Percentiles rank a stretch among this genome's conserved stretches.
Evolutionary conservation across 1,140 invertebrate genomes (phyloP).

Genomic region (Dendrolimus kikuchii): DNA sequence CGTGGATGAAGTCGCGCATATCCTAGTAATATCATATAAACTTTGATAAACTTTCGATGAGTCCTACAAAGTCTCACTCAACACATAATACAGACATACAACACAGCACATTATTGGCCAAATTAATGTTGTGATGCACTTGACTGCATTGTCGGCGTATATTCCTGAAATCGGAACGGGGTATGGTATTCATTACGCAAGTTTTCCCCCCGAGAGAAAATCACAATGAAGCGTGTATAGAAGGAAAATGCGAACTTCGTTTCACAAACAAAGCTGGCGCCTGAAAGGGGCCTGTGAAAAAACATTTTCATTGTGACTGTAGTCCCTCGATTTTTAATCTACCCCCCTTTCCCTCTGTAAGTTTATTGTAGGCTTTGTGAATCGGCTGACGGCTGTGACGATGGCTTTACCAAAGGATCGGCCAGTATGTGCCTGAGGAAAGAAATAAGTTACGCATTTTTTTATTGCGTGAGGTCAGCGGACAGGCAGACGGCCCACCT

Average conservation of each 20-base stretch:
- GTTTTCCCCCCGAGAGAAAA: slow-evolving; percentile 39
- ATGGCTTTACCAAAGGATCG: too few relatives aligned
- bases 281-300: slow-evolving; percentile 58
- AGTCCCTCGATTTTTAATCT: slow-evolving; percentile 66
- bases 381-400: slow-evolving; percentile 32
- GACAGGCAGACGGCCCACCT: too few relatives aligned
- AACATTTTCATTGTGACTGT: slow-evolving; percentile 64
- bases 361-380: slow-evolving; percentile 55
- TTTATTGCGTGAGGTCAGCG: too few relatives aligned
- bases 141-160: slow-evolving; percentile 17
- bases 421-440: too few relatives aligned
- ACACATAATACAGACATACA: too few relatives aligned
- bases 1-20: too few relatives aligned
- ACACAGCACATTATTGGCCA: slow-evolving; percentile 20
- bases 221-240: slow-evolving; percentile 50
- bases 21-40: too few relatives aligned
- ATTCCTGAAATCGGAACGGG: slow-evolving; percentile 28
- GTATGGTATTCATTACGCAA: slow-evolving; percentile 42
- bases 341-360: slow-evolving; percentile 41
- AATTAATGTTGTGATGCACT: slow-evolving; percentile 26
- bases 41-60: too few relatives aligned
- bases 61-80: too few relatives aligned
- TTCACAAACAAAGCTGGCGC: slow-evolving; percentile 58
- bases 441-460: too few relatives aligned
- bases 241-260: slow-evolving; percentile 54